Evolutionary conservation across 2,888 invertebrate genomes (phyloP), one percentile per base, ranked within the genome.

Genomic region (Eilema sororculum): DNA sequence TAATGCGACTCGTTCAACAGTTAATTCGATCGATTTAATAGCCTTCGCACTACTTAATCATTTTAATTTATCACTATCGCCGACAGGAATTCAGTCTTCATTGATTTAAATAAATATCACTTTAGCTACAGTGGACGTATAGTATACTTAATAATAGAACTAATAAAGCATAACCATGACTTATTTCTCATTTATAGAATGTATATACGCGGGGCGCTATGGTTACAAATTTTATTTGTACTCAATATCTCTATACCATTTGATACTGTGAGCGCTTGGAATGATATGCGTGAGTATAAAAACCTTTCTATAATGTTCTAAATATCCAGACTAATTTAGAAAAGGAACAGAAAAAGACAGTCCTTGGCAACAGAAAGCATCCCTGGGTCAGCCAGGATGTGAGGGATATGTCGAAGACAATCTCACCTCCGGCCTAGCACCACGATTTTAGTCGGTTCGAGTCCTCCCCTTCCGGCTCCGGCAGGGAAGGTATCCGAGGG

Each of bases 281-380:
- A 82, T 70, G 81, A 87, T 30, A 89, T 74, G 83, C 94, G 94
- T 94, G 81, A 93, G 94, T 89, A 75, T 28, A 46, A 9, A 24
- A 16, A 20, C 1, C 0, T 37, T 13, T 62, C 24, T n/a, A n/a
- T n/a, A n/a, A n/a, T 62, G 2, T 52, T 52, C 8, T 20, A 6
- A 52, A 52, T n/a, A n/a, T n/a, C n/a, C 9, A 52, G 52, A 9
- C 9, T 52, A n/a, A 9, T n/a, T 52, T 52, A 52, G 8, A 20
- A 20, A 6, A 46, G n/a, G 20, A 9, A n/a, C 6, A 2, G 52
- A 9, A n/a, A n/a, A 20, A n/a, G 52, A 20, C 20, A n/a, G n/a
- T 52, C n/a, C 0, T 8, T 6, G 30, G 8, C 6, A 33, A n/a
- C n/a, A 52, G n/a, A 52, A 52, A n/a, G 20, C 52, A 52, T 52